A percentile compares a stretch with the other conserved stretches of the same genome.
phyloP scores from a whole-genome alignment of 2,888 invertebrate genomes.

The Dioctria rufipes region DNA sequence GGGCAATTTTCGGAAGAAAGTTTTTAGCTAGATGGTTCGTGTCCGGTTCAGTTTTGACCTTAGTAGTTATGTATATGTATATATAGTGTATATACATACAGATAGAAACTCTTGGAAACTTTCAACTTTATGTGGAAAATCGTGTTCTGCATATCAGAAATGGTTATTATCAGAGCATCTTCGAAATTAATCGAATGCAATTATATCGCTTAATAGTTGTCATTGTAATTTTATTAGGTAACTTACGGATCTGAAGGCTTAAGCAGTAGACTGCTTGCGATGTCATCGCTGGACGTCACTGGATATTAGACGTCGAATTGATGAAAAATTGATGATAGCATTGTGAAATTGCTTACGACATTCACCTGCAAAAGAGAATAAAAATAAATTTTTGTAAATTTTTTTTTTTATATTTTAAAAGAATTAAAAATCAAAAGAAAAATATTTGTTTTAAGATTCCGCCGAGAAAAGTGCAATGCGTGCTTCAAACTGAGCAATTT shows the following conservation, averaged over 20 bases:
- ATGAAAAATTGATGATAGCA: conserved; percentile 36
- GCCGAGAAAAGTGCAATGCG: too few relatives aligned
- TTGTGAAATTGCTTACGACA: neutral
- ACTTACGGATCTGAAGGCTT: conserved; percentile 69
- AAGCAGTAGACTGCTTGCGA: conserved; percentile 63
- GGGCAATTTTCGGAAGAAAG: conserved; percentile 21
- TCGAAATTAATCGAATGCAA: conserved; percentile 3
- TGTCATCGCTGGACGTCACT: conserved; percentile 49
- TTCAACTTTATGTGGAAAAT: conserved; percentile 18
- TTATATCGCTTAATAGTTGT: conserved; percentile 6
- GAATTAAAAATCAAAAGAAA: neutral
- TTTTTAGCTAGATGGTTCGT: conserved; percentile 1
- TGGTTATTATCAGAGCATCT: neutral
- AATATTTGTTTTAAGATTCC: too few relatives aligned
- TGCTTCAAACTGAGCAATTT: too few relatives aligned
- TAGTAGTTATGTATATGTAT: neutral
- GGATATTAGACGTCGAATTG: conserved; percentile 35
- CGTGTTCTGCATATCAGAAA: conserved; percentile 35
- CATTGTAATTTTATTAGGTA: conserved; percentile 36
- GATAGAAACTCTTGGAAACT: conserved; percentile 34
- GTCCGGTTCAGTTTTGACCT: conserved; percentile 46
- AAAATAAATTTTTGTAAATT: neutral
- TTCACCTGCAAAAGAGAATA: conserved; percentile 14
- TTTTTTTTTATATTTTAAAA: neutral
- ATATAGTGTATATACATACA: too few relatives aligned